Evolutionary conservation across 2,888 invertebrate species (phyloP).

Genomic region (Leucozona laternaria): DNA sequence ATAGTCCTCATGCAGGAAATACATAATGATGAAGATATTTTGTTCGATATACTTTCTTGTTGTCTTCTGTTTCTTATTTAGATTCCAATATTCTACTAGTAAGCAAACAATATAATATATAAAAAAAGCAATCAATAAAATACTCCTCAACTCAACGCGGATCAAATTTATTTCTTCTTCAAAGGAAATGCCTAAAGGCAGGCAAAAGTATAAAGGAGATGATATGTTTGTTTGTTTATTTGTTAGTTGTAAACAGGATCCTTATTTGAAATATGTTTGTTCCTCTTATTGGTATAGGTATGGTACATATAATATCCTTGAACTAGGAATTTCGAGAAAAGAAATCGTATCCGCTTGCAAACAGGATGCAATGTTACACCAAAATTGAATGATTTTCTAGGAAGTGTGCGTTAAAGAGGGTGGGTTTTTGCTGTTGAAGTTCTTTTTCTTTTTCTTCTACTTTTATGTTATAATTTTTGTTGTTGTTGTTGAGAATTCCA

Average conservation of each 20-base stretch:
- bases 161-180: slow-evolving; percentile 70
- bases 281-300: slow-evolving; percentile 62
- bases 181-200: slow-evolving; percentile 67
- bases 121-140: slow-evolving; percentile 66
- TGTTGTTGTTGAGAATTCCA: neutral
- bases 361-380: slow-evolving; percentile 60
- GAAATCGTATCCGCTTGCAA: slow-evolving; percentile 69
- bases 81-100: slow-evolving; percentile 19
- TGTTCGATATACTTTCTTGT: neutral
- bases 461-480: neutral
- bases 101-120: slow-evolving; percentile 9
- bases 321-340: slow-evolving; percentile 44
- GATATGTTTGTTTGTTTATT: slow-evolving; percentile 47
- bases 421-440: neutral
- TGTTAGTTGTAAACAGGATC: slow-evolving; percentile 74
- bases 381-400: slow-evolving; percentile 27
- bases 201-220: neutral
- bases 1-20: slow-evolving; percentile 8
- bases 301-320: slow-evolving; percentile 56
- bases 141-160: slow-evolving; percentile 64
- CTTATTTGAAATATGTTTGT: slow-evolving; percentile 73
- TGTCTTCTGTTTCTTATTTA: slow-evolving; percentile 5
- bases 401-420: neutral
- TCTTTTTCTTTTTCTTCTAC: neutral
- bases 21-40: slow-evolving; percentile 7